Percentiles rank a stretch among this genome's conserved stretches.
Conservation (phyloP, 2,888 invertebrate genomes). For the Drosophila mimetica region DNA sequence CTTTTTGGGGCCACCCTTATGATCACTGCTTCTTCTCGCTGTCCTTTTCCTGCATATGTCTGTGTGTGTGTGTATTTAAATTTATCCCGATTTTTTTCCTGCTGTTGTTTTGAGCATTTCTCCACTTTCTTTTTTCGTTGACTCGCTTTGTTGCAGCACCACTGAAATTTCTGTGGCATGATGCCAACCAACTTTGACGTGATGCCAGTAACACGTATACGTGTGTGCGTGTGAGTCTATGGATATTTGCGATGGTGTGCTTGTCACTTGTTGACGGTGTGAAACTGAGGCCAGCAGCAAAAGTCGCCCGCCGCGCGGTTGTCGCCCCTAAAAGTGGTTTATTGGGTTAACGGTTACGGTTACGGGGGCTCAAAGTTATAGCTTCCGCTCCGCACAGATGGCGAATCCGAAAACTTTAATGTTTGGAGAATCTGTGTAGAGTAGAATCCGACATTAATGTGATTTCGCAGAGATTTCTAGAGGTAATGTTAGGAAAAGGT, state of each 20-base stretch:
- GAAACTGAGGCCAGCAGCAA: constrained; percentile 68
- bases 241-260: constrained; percentile 43
- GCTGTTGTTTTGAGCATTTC: constrained; percentile 17
- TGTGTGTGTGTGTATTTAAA: constrained; percentile 12
- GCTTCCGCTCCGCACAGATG: background rate
- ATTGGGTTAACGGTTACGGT: constrained; percentile 61
- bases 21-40: constrained; percentile 6
- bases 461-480: constrained; percentile 1
- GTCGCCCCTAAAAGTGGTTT: constrained; percentile 63
- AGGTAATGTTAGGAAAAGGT: background rate
- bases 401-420: constrained; percentile 10
- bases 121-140: constrained; percentile 21
- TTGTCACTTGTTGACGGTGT: constrained; percentile 74
- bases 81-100: background rate
- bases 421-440: constrained; percentile 9
- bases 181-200: constrained; percentile 72
- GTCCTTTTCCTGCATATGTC: too few species aligned
- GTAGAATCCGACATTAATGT: background rate
- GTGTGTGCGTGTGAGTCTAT: constrained; percentile 18
- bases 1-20: constrained; percentile 13
- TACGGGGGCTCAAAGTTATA: constrained; percentile 23
- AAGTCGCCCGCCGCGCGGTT: constrained; percentile 30
- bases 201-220: constrained; percentile 46
- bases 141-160: constrained; percentile 44
- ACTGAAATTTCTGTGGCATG: constrained; percentile 67